Conservation (phyloP, 2,797 vertebrate species). For the Pangasius mekongensis region DNA sequence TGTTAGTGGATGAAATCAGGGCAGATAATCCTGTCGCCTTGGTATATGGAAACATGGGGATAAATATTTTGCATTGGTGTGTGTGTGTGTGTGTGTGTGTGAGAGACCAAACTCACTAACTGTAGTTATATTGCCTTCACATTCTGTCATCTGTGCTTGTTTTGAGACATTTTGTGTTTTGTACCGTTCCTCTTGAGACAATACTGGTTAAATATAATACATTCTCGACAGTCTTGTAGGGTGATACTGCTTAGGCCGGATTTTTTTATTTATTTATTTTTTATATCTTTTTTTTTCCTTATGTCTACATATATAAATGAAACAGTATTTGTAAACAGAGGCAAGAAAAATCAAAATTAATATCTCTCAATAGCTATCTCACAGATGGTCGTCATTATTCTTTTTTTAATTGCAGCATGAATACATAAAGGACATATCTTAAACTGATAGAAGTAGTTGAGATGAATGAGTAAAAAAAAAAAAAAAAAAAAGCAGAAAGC, state of each 20-base stretch:
- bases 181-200: neutral
- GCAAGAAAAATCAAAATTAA: neutral
- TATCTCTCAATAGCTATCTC: neutral
- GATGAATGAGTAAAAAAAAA: neutral
- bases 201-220: neutral
- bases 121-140: neutral
- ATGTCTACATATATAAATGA: neutral
- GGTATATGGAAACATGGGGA: slow-evolving; percentile 57
- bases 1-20: slow-evolving; percentile 77
- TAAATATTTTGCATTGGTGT: slow-evolving; percentile 58
- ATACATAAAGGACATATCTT: neutral
- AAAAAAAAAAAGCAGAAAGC: neutral
- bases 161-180: neutral
- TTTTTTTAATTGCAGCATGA: neutral
- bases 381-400: neutral
- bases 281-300: neutral
- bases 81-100: neutral
- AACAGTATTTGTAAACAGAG: neutral
- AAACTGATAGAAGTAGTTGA: neutral
- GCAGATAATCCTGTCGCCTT: slow-evolving; percentile 68
- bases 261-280: neutral
- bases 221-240: neutral
- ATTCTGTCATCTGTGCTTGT: neutral
- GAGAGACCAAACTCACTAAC: neutral
- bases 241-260: neutral